Evolutionary conservation across 2,113 vertebrate species (phyloP).

Genomic region (Hyperopisus bebe): DNA sequence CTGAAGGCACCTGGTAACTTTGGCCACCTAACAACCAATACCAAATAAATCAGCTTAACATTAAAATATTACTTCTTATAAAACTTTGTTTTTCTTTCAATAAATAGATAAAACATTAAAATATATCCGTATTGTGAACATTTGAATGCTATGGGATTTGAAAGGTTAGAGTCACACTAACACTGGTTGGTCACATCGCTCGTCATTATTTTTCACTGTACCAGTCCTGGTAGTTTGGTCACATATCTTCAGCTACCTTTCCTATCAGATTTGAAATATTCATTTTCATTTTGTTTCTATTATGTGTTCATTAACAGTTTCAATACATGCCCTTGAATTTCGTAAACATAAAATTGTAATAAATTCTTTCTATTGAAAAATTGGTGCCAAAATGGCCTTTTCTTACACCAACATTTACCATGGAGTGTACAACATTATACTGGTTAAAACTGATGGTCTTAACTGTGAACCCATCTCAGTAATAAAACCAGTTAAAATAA

Average conservation of each 20-base stretch:
- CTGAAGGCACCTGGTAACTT: constrained; percentile 12
- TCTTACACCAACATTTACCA: neutral
- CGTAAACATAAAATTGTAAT: neutral
- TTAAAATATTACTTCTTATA: neutral
- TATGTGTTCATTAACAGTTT: neutral
- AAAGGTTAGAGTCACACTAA: neutral
- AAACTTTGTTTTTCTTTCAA: neutral
- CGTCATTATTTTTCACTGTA: neutral
- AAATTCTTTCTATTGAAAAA: neutral
- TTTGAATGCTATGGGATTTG: neutral
- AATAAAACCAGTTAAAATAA: neutral
- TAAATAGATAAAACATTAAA: neutral
- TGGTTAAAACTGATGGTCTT: neutral
- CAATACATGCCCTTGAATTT: neutral
- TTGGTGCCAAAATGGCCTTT: neutral
- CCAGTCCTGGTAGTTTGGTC: neutral
- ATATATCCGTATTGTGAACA: neutral
- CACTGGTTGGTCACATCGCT: neutral
- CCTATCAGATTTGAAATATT: neutral
- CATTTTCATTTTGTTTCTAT: neutral
- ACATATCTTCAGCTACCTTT: neutral
- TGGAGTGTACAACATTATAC: neutral
- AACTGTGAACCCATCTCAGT: neutral
- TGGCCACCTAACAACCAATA: neutral
- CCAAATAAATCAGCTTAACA: neutral